A percentile compares a stretch with the other conserved stretches of the same genome.
Conservation (phyloP, 2,113 vertebrate species). For the Agapornis roseicollis region DNA sequence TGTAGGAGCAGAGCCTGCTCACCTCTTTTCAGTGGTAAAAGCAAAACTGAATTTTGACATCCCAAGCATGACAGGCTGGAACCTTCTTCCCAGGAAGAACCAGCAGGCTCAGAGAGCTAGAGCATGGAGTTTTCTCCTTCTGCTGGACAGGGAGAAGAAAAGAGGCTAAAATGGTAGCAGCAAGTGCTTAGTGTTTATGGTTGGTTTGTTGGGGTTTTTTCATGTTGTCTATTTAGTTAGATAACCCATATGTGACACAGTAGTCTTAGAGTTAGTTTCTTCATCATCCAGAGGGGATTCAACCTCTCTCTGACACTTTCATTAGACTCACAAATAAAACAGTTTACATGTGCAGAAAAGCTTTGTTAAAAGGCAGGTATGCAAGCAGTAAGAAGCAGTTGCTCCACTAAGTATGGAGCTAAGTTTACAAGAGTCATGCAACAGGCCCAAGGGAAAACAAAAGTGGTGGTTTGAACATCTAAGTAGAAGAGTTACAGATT, state of each 20-base stretch:
- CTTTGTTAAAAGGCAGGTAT: neutral
- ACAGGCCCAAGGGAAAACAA: neutral
- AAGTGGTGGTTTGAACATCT: neutral
- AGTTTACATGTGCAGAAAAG: neutral
- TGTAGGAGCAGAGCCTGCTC: neutral
- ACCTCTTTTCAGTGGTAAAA: neutral
- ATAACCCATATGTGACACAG: accelerated
- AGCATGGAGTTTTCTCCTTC: neutral
- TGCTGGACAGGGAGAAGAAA: neutral
- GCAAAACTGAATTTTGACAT: neutral
- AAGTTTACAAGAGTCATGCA: neutral
- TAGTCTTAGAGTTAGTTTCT: neutral
- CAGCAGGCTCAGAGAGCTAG: neutral
- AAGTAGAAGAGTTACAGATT: neutral
- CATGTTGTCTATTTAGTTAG: neutral
- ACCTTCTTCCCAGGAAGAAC: neutral
- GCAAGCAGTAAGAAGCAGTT: neutral
- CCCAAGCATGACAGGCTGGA: neutral
- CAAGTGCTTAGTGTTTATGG: neutral
- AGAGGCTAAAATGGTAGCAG: neutral
- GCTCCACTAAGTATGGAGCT: neutral
- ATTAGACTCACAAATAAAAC: neutral
- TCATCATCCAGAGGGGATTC: neutral
- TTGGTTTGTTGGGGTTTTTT: neutral
- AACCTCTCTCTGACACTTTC: neutral